Evolutionary conservation across 2,797 vertebrate genomes (phyloP), one percentile per base, ranked within the genome.

Genomic region (Tokudaia muenninki): DNA sequence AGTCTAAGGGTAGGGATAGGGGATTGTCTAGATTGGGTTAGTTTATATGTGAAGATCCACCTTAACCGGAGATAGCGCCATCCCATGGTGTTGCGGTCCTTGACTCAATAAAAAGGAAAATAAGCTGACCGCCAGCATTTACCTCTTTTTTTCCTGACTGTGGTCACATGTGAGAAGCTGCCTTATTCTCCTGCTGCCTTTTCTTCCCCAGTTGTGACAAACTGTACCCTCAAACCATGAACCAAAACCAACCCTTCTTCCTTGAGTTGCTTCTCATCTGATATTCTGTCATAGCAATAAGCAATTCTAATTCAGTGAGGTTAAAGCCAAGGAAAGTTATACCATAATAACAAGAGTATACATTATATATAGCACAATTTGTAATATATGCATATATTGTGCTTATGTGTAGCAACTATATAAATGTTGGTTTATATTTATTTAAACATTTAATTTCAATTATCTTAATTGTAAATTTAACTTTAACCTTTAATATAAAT

Each of bases 301-400:
- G 47, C 29, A 57, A 74, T 55, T 1, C 24, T 88, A 88, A 31
- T 44, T 29, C 9, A 88, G 21, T 1, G 37, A 9, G 8, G 17
- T 67, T 81, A 5, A 91, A 83, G 47, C 26, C 96, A 93, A 96
- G 75, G 11, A 17, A 96, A 90, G 19, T 29, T 47, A 70, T 4
- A 75, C 17, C 17, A n/a, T 65, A 5, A 86, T 63, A 50, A 17
- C 7, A 87, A 83, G 14, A 61, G 24, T 57, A n/a, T 77, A 78
- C 72, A 87, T 31, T 44, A 17, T 55, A 72, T 72, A 31, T 1
- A 61, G 3, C 79, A 67, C 21, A 94, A 83, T 91, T 50, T 65
- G 6, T 72, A 88, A 57, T 87, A 59, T 88, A 81, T 24, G 17
- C 70, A 19, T 31, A 50, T 10, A 55, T 22, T 78, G 6, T 9